Evolutionary conservation across 2,888 invertebrate species (phyloP).

Genomic region (Pterobdella sp.): DNA sequence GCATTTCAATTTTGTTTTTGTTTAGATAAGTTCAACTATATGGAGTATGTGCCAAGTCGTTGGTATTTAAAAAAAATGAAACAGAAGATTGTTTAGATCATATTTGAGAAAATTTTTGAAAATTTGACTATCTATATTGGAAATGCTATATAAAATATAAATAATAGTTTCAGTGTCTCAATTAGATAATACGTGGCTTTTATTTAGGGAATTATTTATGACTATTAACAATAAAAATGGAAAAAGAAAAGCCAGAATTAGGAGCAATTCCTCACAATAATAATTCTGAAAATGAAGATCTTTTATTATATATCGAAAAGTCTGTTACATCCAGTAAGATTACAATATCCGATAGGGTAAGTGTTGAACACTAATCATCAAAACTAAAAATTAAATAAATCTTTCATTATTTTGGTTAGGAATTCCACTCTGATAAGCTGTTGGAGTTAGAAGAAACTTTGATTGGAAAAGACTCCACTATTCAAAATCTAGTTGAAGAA

Average conservation of each 20-base stretch:
- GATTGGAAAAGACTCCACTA: conserved; percentile 42
- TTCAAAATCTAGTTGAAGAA: conserved; percentile 41
- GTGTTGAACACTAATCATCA: neutral
- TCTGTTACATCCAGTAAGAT: neutral
- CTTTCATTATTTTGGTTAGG: neutral
- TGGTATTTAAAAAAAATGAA: neutral
- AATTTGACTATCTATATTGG: too few species aligned
- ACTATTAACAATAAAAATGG: neutral
- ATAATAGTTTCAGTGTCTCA: neutral
- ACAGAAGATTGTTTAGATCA: neutral
- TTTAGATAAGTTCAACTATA: neutral
- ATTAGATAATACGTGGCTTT: conserved; percentile 4
- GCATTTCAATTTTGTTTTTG: neutral
- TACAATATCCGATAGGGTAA: neutral
- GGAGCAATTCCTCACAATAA: neutral
- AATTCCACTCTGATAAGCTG: conserved; percentile 28
- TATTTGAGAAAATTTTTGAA: too few species aligned
- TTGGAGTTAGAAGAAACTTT: conserved; percentile 43
- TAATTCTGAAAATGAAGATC: neutral
- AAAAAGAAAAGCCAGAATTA: neutral
- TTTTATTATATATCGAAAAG: neutral
- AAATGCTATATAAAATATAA: neutral
- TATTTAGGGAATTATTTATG: neutral
- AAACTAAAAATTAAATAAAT: neutral
- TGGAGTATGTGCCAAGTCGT: neutral